Evolutionary conservation across 2,113 vertebrate genomes (phyloP).

Genomic region (Sigmodon hispidus): DNA sequence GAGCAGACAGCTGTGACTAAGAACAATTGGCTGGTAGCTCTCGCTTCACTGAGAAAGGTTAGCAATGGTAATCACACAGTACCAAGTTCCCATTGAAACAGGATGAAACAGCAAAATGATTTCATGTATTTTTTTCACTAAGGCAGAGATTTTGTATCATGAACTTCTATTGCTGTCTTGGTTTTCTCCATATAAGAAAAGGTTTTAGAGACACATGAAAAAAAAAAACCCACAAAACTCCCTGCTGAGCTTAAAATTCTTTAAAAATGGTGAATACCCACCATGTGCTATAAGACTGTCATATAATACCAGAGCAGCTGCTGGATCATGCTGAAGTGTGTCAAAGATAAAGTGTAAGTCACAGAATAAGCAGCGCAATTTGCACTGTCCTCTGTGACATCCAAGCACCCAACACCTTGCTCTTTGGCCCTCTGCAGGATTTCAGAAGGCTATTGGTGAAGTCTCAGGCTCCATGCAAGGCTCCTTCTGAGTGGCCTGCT

Average conservation of each 20-base stretch:
- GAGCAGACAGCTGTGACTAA: conserved; percentile 67
- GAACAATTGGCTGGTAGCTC: conserved; percentile 71
- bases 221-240: conserved; percentile 16
- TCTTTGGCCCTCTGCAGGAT: not conserved
- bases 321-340: not conserved
- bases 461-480: conserved; percentile 66
- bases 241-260: conserved; percentile 41
- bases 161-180: conserved; percentile 38
- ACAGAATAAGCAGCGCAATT: not conserved
- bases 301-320: not conserved
- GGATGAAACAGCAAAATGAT: conserved; percentile 50
- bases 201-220: conserved; percentile 70
- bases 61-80: not conserved
- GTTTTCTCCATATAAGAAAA: conserved; percentile 67
- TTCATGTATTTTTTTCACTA: not conserved
- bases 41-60: not conserved
- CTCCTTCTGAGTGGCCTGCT: not conserved
- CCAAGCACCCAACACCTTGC: not conserved
- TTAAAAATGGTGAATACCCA: conserved; percentile 54
- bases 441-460: conserved; percentile 13
- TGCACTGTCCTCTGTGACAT: not conserved
- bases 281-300: not conserved
- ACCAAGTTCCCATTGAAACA: conserved; percentile 3
- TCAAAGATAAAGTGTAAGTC: not conserved
- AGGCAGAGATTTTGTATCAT: not conserved